Evolutionary conservation across 2,888 invertebrate genomes (phyloP).

Genomic region (Blera fallax): DNA sequence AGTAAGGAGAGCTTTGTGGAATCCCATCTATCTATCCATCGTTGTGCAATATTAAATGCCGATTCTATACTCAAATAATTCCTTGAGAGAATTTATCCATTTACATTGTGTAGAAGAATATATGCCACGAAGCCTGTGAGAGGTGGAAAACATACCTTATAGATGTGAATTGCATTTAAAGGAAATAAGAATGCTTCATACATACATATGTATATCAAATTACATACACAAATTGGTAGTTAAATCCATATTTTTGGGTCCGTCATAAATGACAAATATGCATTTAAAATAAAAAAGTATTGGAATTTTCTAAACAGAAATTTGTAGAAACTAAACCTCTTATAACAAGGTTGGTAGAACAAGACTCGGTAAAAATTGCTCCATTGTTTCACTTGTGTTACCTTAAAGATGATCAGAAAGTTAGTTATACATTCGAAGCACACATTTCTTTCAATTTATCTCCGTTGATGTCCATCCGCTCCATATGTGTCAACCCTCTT

Average conservation of each 20-base stretch:
- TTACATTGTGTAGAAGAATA: constrained; percentile 12
- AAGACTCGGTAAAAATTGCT: too few relatives aligned
- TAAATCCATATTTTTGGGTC: not conserved
- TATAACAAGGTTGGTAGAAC: too few relatives aligned
- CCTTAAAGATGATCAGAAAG: too few relatives aligned
- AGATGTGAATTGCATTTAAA: not conserved
- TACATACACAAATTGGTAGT: constrained; percentile 7
- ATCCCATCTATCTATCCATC: constrained; percentile 45
- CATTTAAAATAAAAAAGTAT: not conserved
- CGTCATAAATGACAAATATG: not conserved
- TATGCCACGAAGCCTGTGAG: not conserved
- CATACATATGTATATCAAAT: not conserved
- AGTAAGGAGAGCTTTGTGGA: constrained; percentile 28
- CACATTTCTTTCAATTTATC: too few relatives aligned
- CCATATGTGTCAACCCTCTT: too few relatives aligned
- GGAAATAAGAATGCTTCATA: not conserved
- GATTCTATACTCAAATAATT: constrained; percentile 50
- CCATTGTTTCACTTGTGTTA: too few relatives aligned
- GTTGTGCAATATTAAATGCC: constrained; percentile 62
- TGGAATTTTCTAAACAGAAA: too few relatives aligned
- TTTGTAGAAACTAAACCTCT: too few relatives aligned
- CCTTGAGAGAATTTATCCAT: constrained; percentile 43
- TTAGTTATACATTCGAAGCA: too few relatives aligned
- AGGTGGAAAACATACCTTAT: not conserved
- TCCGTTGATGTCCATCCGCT: too few relatives aligned